Percentiles rank a stretch among this genome's conserved stretches.
These are phyloP conservation scores for Rachycentron canadum DNA, from an alignment of 2,797 vertebrate species.

Conservation along the genomic window DNA sequence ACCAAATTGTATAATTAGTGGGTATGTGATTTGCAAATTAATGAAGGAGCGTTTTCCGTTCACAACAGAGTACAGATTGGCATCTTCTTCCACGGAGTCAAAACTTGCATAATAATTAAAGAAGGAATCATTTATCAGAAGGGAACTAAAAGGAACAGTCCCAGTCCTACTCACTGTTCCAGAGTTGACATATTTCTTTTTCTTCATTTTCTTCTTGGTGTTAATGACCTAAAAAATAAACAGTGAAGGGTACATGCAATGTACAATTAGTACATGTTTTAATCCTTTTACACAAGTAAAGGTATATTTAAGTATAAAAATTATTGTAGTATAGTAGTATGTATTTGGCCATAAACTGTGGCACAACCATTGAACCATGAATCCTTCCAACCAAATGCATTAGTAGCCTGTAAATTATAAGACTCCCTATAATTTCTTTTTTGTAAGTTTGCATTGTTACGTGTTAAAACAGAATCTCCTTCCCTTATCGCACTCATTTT, in stretches of 20 bases:
- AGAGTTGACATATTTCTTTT: conserved; percentile 97
- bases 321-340: neutral
- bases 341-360: neutral
- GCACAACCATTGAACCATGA: neutral
- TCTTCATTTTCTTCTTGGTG: conserved; percentile 98
- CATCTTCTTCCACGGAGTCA: conserved; percentile 39
- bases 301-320: neutral
- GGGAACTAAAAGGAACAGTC: conserved; percentile 17
- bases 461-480: neutral
- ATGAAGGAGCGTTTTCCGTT: conserved; percentile 21
- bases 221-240: conserved; percentile 91
- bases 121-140: conserved; percentile 26
- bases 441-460: conserved; percentile 3
- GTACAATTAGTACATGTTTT: neutral
- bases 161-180: conserved; percentile 90
- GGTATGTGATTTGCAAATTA: conserved; percentile 16
- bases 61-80: conserved; percentile 38
- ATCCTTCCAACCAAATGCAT: neutral
- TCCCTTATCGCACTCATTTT: neutral
- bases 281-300: neutral
- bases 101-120: conserved; percentile 40
- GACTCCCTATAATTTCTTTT: neutral
- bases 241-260: neutral
- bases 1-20: conserved; percentile 33
- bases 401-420: conserved; percentile 2